Conservation (phyloP, 92 coral and sea anemone species). For the Umimayanthus kanabou region DNA sequence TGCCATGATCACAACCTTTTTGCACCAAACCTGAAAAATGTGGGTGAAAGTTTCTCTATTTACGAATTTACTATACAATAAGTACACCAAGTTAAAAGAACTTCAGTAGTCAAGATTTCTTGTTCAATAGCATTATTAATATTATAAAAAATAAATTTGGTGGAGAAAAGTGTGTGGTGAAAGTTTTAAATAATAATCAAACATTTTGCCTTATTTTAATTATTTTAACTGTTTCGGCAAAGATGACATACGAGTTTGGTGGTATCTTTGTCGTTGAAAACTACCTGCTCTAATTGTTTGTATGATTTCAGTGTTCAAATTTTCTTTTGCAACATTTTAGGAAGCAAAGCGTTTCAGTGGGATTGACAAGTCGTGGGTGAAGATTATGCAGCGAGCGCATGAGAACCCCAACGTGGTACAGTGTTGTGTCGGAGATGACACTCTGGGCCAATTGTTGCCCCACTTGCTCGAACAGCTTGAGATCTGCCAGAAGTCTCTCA, state of each 20-base stretch:
- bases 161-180: too few species aligned
- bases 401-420: constrained; percentile 98
- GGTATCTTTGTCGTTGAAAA: not conserved
- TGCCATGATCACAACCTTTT: too few species aligned
- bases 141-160: too few species aligned
- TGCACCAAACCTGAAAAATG: too few species aligned
- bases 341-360: constrained; percentile 94
- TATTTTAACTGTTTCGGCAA: too few species aligned
- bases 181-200: too few species aligned
- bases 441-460: constrained; percentile 91
- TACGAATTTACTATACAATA: not conserved
- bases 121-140: not conserved
- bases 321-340: constrained; percentile 31
- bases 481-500: constrained; percentile 97
- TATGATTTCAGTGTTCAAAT: not conserved
- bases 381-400: constrained; percentile 96
- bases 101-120: not conserved
- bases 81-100: not conserved
- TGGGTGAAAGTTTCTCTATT: not conserved
- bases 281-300: not conserved
- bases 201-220: too few species aligned
- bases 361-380: constrained; percentile 99
- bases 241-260: not conserved
- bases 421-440: constrained; percentile 98
- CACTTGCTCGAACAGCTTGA: constrained; percentile 96